Conservation (phyloP, 2,888 invertebrate genomes). For the Flabesymbios commensalis region DNA sequence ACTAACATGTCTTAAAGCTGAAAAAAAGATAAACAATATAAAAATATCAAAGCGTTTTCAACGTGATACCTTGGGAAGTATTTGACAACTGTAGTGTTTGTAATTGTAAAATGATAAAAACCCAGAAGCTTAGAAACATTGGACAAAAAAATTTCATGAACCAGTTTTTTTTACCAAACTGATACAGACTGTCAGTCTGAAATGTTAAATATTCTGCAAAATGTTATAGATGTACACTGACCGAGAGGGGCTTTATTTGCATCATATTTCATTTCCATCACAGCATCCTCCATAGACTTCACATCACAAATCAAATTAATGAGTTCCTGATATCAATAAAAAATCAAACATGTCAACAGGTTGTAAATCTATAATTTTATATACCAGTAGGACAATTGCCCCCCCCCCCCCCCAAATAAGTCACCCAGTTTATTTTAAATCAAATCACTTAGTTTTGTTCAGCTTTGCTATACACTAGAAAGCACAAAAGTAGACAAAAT, state of each 20-base stretch:
- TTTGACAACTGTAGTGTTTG: background rate
- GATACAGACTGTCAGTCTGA: too few species aligned
- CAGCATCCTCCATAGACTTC: conserved; percentile 63
- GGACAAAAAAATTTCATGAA: too few species aligned
- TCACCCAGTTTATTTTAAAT: too few species aligned
- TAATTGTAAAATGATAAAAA: background rate
- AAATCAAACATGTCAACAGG: background rate
- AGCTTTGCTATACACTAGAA: too few species aligned
- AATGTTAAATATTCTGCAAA: background rate
- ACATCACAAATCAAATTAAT: conserved; percentile 64
- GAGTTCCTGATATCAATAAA: conserved; percentile 46
- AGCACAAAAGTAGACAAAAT: too few species aligned
- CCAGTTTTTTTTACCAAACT: too few species aligned
- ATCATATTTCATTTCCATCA: conserved; percentile 65
- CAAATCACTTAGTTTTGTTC: too few species aligned
- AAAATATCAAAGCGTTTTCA: background rate
- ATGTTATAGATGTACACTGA: conserved; percentile 30
- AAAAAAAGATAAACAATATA: background rate
- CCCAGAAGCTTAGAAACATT: too few species aligned
- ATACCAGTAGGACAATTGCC: too few species aligned
- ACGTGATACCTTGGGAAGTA: background rate
- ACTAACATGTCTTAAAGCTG: background rate
- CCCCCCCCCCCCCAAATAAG: too few species aligned
- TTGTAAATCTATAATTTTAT: background rate
- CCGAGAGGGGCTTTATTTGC: conserved; percentile 64